Percentiles rank a stretch among this genome's conserved stretches.
Conservation (phyloP, 30 jellyfish, hydroid and myxozoan genomes). For the Hydractinia symbiolongicarpus region DNA sequence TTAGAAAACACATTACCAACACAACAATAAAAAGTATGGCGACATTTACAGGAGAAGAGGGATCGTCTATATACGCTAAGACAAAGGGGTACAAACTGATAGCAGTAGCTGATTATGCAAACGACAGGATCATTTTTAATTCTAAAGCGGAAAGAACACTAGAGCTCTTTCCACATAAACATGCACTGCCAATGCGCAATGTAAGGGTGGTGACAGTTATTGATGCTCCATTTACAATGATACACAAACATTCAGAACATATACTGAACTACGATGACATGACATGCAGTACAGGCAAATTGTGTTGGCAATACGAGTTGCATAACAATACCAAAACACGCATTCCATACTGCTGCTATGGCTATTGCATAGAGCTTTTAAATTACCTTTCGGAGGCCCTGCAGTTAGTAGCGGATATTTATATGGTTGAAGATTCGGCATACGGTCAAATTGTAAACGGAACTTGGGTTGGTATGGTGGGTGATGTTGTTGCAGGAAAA, state of each 20-base stretch:
- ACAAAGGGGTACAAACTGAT: too few relatives aligned
- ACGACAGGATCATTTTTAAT: too few relatives aligned
- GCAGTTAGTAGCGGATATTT: not conserved
- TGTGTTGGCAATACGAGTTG: not conserved
- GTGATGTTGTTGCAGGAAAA: conserved; percentile 8
- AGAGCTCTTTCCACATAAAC: too few relatives aligned
- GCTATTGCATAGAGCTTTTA: conserved; percentile 10
- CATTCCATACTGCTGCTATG: conserved; percentile 9
- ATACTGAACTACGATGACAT: not conserved
- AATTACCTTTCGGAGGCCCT: not conserved
- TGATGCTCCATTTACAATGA: conserved; percentile 19
- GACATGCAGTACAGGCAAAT: not conserved
- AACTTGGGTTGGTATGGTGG: conserved; percentile 28
- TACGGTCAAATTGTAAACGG: conserved; percentile 22
- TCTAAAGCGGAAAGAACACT: too few relatives aligned
- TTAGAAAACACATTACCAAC: too few relatives aligned
- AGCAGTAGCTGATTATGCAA: too few relatives aligned
- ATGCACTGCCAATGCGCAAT: too few relatives aligned
- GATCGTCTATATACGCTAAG: too few relatives aligned
- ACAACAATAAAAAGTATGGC: too few relatives aligned
- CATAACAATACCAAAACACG: not conserved
- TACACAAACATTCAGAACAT: not conserved
- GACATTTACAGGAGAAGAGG: too few relatives aligned
- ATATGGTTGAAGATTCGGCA: conserved; percentile 1
- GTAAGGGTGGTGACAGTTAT: not conserved